These are phyloP conservation scores for Ophion obscuratus DNA, from an alignment of 2,888 invertebrate genomes.

Conservation along the genomic window DNA sequence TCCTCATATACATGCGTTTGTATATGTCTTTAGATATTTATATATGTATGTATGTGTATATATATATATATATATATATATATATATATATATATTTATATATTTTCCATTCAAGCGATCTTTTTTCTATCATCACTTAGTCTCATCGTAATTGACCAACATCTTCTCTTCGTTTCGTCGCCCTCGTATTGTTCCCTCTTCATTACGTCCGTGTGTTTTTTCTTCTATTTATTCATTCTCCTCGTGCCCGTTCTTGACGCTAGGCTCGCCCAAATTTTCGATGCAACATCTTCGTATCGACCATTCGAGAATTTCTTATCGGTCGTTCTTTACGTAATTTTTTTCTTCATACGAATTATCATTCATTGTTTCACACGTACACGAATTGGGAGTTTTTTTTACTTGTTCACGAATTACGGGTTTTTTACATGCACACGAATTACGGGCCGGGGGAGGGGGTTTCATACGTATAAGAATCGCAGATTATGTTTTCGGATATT, in stretches of 20 bases:
- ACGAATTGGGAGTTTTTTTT: neutral
- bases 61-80: neutral
- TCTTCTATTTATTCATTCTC: neutral
- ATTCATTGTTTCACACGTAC: neutral
- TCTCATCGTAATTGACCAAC: neutral
- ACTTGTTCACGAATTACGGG: neutral
- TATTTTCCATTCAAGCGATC: slow-evolving; percentile 3
- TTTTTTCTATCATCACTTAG: neutral
- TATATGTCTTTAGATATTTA: neutral
- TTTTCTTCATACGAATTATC: neutral
- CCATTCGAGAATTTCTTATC: neutral
- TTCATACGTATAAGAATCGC: neutral
- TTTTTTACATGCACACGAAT: neutral
- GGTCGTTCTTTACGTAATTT: neutral
- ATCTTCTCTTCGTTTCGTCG: slow-evolving; percentile 35
- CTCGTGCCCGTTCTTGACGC: neutral
- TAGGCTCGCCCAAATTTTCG: neutral
- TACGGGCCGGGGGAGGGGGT: neutral
- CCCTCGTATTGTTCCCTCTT: neutral
- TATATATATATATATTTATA: neutral
- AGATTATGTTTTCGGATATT: neutral
- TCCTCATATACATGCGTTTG: neutral
- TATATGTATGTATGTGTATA: no score
- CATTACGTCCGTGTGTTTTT: neutral
- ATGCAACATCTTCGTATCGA: neutral